Base-by-base conservation (phyloP, 2,888 invertebrate genomes). In the Agriopis aurantiaria region DNA sequence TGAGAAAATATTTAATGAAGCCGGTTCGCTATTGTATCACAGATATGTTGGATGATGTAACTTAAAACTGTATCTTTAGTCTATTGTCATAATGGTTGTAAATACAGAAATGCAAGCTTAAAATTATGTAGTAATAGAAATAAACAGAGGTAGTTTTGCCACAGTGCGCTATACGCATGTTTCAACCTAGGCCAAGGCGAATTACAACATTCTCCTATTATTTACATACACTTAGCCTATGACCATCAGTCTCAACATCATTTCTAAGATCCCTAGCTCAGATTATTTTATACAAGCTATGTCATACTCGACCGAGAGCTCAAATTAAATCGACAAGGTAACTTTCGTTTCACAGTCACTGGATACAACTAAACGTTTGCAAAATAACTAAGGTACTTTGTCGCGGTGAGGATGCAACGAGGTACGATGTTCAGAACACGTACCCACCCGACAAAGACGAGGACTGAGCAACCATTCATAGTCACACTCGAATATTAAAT, bases 171-270 rank as follows among this genome's bases (percentile, higher is more conserved):
- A 78, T 82, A 86, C 84, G 83, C 82, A 81, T 90, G 93, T 92
- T 81, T 93, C 91, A 90, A 92, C 92, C 90, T 91, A 92, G 94
- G 93, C 89, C 93, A 90, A 89, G 93, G 93, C 93, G 82, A 85
- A 87, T 84, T 88, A 91, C 87, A 90, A 92, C 87, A 92, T 92
- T 92, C 93, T 89, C 92, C 93, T 93, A 94, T 86, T 93, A 94
- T 94, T 92, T 94, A 94, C 93, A 94, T 89, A 90, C 89, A 88
- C 88, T 91, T 90, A 92, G 93, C 93, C 94, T 90, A 90, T 91
- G 93, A 90, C 94, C 93, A 75, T 94, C 93, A 92, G 93, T 92
- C 93, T 92, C 93, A 89, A 93, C 93, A 90, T 88, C 88, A 85
- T 86, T 85, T 88, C 87, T 88, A 91, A 89, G 87, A 89, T 90